phyloP scores from a whole-genome alignment of 64 coral and sea anemone species.

The Orbicella faveolata region DNA sequence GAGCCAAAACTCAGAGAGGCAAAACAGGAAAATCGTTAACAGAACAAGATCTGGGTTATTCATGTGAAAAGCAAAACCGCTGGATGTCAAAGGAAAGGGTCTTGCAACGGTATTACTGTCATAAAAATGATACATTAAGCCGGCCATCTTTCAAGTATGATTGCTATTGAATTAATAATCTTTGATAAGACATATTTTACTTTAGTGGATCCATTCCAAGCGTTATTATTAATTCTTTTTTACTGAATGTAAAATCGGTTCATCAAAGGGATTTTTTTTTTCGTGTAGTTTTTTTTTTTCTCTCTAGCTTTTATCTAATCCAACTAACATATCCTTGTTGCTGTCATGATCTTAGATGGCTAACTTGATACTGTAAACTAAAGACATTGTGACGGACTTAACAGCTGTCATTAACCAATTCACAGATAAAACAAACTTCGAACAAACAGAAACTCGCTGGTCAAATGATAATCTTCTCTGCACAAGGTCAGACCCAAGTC shows the following conservation, averaged over 20 bases:
- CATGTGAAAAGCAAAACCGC: background rate
- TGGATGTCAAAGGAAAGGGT: background rate
- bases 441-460: background rate
- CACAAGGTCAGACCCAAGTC: background rate
- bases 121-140: background rate
- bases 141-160: background rate
- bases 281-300: background rate
- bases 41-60: background rate
- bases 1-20: no score
- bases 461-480: background rate
- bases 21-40: background rate
- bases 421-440: background rate
- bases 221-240: no score
- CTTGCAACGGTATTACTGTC: background rate
- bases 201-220: no score
- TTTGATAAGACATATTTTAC: background rate
- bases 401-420: conserved; percentile 3
- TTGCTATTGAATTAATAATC: background rate
- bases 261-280: background rate
- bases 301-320: no score
- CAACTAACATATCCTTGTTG: no score
- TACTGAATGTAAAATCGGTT: background rate
- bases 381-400: background rate
- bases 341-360: background rate
- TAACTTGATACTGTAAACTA: background rate